Evolutionary conservation across 2,113 vertebrate species (phyloP).

Genomic region (Dromiciops gliroides): DNA sequence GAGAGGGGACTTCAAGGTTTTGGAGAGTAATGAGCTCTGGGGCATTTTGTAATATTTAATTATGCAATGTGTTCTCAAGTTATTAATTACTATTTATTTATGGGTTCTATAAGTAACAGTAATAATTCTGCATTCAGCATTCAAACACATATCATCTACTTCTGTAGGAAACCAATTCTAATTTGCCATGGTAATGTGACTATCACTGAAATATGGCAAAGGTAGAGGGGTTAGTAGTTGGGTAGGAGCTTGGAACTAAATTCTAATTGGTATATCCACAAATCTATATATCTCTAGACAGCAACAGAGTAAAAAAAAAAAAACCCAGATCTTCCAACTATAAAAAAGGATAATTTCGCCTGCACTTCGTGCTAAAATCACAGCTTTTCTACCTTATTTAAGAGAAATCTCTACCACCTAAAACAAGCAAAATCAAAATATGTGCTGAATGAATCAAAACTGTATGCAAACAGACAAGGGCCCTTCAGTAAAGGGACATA

Average conservation of each 20-base stretch:
- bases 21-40: background rate
- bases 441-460: background rate
- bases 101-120: background rate
- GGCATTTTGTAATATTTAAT: background rate
- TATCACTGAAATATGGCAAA: background rate
- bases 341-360: background rate
- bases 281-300: background rate
- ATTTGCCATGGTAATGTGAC: background rate
- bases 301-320: background rate
- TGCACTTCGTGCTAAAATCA: background rate
- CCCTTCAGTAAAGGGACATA: background rate
- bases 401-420: too few species aligned
- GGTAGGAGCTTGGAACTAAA: background rate
- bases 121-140: background rate
- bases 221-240: background rate
- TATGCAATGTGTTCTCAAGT: background rate
- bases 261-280: background rate
- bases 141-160: background rate
- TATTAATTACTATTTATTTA: background rate
- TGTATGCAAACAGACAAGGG: background rate
- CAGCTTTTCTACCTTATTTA: background rate
- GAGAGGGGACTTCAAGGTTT: background rate
- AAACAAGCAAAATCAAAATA: background rate
- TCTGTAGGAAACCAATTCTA: background rate
- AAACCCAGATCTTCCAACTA: background rate